Conservation (phyloP, 2,888 invertebrate genomes). For the Aphidoletes aphidimyza region DNA sequence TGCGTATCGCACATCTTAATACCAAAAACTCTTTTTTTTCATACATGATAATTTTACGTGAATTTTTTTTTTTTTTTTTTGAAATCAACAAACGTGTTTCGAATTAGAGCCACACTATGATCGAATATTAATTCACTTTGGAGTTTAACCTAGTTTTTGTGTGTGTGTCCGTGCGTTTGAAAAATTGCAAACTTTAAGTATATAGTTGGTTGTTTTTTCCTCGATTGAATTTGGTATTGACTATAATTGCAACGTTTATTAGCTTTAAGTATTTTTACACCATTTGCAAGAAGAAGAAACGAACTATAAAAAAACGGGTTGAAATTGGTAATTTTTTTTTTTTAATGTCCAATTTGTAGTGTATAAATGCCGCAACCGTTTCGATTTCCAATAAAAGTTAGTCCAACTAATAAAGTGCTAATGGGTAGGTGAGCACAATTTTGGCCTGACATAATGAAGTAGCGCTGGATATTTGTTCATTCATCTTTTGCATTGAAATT, state of each 20-base stretch:
- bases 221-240: background rate
- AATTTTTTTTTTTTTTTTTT: background rate
- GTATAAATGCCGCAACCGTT: conserved; percentile 7
- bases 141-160: conserved; percentile 29
- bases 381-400: background rate
- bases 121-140: background rate
- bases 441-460: too few species aligned
- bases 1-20: conserved; percentile 40
- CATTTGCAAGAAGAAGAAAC: background rate
- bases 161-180: background rate
- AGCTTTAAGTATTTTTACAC: background rate
- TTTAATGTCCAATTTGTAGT: background rate
- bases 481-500: conserved; percentile 38
- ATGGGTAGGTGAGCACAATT: background rate
- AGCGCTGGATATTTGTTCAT: background rate
- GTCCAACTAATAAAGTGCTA: background rate
- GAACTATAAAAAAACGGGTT: background rate
- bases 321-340: background rate
- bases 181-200: background rate
- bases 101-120: conserved; percentile 37
- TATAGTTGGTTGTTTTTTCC: background rate
- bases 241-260: background rate
- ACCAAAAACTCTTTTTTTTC: background rate
- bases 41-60: too few species aligned
- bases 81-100: background rate